Percentiles rank a stretch among this genome's conserved stretches.
phyloP scores from a whole-genome alignment of 2,888 invertebrate species.

The Drosophila rubida region DNA sequence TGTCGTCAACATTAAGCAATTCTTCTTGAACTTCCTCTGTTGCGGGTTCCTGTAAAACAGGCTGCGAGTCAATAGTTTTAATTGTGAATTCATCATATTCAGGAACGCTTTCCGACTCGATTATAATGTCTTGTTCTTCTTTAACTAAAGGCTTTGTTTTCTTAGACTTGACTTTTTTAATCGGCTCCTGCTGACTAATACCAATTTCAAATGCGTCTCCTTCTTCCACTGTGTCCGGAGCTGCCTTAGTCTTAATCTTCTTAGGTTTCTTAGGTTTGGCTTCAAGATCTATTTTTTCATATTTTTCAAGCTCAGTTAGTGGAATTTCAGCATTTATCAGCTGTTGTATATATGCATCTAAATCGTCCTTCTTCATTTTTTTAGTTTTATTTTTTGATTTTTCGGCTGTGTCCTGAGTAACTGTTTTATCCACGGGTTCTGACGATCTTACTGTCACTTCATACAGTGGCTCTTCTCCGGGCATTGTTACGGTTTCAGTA shows the following conservation, averaged over 20 bases:
- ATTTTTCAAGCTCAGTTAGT: constrained; percentile 84
- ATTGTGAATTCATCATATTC: constrained; percentile 53
- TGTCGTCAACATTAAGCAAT: constrained; percentile 48
- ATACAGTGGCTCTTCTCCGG: constrained; percentile 84
- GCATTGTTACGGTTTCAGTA: constrained; percentile 74
- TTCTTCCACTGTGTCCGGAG: constrained; percentile 48
- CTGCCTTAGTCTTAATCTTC: constrained; percentile 62
- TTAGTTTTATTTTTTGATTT: constrained; percentile 74
- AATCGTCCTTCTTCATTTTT: constrained; percentile 81
- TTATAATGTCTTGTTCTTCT: constrained; percentile 30
- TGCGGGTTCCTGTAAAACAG: constrained; percentile 24
- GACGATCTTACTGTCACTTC: constrained; percentile 84
- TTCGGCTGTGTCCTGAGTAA: constrained; percentile 29
- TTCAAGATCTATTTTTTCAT: constrained; percentile 84
- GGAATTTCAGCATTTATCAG: constrained; percentile 83
- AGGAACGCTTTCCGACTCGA: constrained; percentile 41
- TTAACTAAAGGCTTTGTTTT: constrained; percentile 44
- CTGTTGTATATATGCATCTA: constrained; percentile 83
- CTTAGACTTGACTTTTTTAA: constrained; percentile 62
- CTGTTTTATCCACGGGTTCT: constrained; percentile 69
- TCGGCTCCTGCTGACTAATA: constrained; percentile 69
- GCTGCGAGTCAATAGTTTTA: constrained; percentile 47
- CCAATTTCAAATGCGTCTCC: constrained; percentile 68
- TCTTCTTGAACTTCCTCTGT: constrained; percentile 21
- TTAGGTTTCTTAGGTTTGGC: constrained; percentile 78